phyloP scores from a whole-genome alignment of 2,888 invertebrate species.

The Drosophila formosana region DNA sequence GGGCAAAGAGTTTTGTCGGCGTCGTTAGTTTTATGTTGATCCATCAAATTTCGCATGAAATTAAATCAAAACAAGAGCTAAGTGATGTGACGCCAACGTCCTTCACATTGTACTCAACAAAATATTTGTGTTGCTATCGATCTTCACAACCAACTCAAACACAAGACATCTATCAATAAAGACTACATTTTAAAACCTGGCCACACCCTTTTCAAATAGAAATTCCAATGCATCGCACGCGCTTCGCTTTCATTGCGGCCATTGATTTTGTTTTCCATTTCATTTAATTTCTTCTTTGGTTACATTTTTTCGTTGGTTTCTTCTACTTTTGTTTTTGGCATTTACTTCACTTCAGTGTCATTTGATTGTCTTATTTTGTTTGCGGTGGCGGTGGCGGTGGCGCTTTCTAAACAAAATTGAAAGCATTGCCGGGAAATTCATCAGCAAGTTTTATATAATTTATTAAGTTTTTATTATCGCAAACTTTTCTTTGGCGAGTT shows the following conservation, averaged over 20 bases:
- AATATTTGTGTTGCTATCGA: conserved; percentile 8
- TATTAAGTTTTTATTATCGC: conserved; percentile 39
- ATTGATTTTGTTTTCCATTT: conserved; percentile 76
- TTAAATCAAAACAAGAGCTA: conserved; percentile 7
- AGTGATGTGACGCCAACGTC: conserved; percentile 29
- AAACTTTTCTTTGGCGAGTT: conserved; percentile 34
- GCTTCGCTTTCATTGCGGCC: conserved; percentile 65
- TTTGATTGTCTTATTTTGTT: conserved; percentile 43
- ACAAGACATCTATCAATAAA: background rate
- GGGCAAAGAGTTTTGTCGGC: conserved; percentile 26
- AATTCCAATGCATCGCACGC: conserved; percentile 52
- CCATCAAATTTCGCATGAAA: conserved; percentile 32
- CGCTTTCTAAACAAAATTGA: conserved; percentile 63
- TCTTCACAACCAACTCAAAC: conserved; percentile 1
- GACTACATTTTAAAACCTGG: conserved; percentile 2
- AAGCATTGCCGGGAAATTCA: conserved; percentile 59
- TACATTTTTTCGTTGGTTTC: conserved; percentile 32
- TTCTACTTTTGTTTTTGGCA: conserved; percentile 29
- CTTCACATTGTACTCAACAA: conserved; percentile 32
- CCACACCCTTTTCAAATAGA: conserved; percentile 50
- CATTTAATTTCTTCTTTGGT: conserved; percentile 57
- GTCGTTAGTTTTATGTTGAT: conserved; percentile 50
- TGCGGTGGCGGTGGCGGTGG: conserved; percentile 16
- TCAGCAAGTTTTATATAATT: conserved; percentile 59
- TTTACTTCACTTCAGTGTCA: conserved; percentile 55